phyloP scores from a whole-genome alignment of 2,797 vertebrate genomes.

The Centropyge bicolor region DNA sequence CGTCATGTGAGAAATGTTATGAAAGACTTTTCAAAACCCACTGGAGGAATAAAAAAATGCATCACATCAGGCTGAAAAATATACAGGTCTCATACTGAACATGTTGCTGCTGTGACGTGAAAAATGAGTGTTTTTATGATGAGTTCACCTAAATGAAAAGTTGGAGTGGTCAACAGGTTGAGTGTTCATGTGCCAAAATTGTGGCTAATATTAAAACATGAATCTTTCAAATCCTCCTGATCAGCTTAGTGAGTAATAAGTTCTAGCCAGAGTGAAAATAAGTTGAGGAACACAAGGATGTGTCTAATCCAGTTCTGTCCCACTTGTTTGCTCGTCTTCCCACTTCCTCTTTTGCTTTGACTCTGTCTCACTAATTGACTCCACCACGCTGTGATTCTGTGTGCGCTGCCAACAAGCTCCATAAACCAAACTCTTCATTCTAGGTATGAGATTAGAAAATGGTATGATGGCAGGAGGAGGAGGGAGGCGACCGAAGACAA shows the following conservation, averaged over 20 bases:
- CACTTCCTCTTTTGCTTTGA: background rate
- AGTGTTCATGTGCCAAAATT: background rate
- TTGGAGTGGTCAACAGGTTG: background rate
- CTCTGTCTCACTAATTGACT: background rate
- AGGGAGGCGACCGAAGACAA: background rate
- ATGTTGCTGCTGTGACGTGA: background rate
- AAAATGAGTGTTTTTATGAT: background rate
- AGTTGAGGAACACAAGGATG: no score
- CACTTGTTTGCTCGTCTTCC: background rate
- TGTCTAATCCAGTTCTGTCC: background rate
- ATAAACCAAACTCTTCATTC: background rate
- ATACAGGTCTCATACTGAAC: no score
- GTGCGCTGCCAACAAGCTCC: background rate
- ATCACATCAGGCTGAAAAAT: background rate
- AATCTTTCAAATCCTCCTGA: background rate
- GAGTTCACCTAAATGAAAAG: background rate
- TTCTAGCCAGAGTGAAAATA: no score
- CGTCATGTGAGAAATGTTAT: constrained; percentile 32
- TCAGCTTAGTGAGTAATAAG: background rate
- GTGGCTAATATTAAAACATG: background rate
- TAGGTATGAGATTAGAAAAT: background rate
- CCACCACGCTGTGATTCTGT: background rate
- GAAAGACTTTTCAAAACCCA: constrained; percentile 25
- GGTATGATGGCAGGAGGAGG: background rate
- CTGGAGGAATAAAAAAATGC: background rate